A percentile compares a stretch with the other conserved stretches of the same genome.
Evolutionary conservation across 2,888 invertebrate species (phyloP).

Genomic region (Hyppa rectilinea): DNA sequence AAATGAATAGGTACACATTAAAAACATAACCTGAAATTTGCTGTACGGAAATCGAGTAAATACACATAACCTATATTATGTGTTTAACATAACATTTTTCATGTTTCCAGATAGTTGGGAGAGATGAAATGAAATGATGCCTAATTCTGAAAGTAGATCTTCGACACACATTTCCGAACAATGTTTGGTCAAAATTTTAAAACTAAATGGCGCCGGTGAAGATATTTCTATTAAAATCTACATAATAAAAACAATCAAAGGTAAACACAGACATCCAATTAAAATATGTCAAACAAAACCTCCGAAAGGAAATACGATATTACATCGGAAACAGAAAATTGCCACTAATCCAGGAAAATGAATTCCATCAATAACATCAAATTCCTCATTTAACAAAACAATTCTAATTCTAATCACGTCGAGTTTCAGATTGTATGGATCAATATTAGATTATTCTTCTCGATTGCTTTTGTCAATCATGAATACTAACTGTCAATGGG

Average conservation of each 20-base stretch:
- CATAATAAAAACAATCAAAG: background rate
- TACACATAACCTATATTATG: too few species aligned
- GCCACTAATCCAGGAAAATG: constrained; percentile 24
- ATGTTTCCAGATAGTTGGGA: background rate
- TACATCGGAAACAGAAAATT: constrained; percentile 6
- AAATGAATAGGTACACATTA: background rate
- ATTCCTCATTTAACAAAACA: constrained; percentile 31
- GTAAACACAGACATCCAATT: background rate
- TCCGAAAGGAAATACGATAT: background rate
- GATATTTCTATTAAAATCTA: background rate
- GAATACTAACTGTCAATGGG: constrained; percentile 43
- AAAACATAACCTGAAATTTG: background rate
- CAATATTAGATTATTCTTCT: constrained; percentile 47
- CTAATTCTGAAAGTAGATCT: background rate
- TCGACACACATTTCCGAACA: too few species aligned
- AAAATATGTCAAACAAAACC: background rate
- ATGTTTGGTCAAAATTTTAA: background rate
- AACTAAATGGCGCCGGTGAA: background rate
- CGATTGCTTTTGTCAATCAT: constrained; percentile 58
- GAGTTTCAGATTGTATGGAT: constrained; percentile 55
- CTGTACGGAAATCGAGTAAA: background rate
- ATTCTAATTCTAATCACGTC: constrained; percentile 52
- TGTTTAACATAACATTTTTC: background rate
- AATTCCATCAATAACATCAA: constrained; percentile 33
- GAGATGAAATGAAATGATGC: background rate